phyloP scores from a whole-genome alignment of 2,797 vertebrate genomes.

The Syngnathus rostellatus region DNA sequence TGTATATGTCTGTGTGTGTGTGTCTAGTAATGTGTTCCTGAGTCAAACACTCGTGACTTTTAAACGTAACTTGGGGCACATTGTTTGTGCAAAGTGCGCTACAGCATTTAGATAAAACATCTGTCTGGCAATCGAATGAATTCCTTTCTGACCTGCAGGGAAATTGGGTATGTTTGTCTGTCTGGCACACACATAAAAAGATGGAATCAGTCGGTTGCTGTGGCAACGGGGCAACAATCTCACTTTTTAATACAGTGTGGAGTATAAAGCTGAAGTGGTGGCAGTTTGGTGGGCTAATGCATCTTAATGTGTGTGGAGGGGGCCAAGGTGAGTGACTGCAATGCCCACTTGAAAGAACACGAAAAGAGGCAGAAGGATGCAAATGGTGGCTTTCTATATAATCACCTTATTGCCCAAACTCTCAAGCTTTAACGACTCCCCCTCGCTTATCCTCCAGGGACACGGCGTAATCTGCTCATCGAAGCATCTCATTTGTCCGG shows the following conservation, averaged over 20 bases:
- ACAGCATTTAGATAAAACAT: conserved; percentile 19
- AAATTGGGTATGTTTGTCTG: conserved; percentile 2
- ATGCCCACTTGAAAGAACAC: conserved; percentile 13
- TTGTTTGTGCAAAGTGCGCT: background rate
- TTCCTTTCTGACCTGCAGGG: conserved; percentile 27
- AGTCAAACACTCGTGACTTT: background rate
- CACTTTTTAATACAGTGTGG: conserved; percentile 61
- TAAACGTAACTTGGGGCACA: background rate
- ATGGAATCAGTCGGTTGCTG: conserved; percentile 75
- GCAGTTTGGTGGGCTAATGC: conserved; percentile 37
- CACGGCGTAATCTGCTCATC: conserved; percentile 36
- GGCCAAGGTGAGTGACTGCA: conserved; percentile 22
- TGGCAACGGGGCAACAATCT: conserved; percentile 73
- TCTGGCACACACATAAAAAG: conserved; percentile 53
- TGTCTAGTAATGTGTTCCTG: too few relatives aligned
- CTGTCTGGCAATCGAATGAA: conserved; percentile 34
- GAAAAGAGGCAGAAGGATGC: conserved; percentile 19
- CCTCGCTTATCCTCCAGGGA: conserved; percentile 14
- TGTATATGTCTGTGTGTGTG: too few relatives aligned
- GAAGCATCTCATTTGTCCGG: conserved; percentile 29
- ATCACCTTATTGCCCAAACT: conserved; percentile 36
- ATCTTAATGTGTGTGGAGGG: conserved; percentile 28
- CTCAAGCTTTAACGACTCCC: conserved; percentile 30
- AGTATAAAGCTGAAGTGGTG: conserved; percentile 52
- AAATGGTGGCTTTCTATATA: conserved; percentile 32